Conservation (phyloP, 2,113 vertebrate genomes). For the Dipodomys ordii region DNA sequence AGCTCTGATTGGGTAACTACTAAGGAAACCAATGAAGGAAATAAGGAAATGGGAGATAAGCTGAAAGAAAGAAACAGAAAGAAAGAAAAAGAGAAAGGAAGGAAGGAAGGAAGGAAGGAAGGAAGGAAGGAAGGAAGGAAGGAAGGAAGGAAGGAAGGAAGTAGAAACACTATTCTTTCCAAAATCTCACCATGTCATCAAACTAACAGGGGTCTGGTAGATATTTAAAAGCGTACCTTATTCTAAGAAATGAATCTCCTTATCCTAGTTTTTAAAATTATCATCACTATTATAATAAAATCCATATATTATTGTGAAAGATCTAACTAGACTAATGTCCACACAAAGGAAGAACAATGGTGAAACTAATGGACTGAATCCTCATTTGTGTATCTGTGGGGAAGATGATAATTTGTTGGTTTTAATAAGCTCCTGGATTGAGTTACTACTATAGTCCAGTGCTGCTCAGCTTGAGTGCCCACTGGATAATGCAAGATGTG, state of each 20-base stretch:
- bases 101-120: background rate
- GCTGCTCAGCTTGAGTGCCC: slow-evolving; percentile 9
- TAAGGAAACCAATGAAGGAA: background rate
- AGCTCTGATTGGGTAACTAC: background rate
- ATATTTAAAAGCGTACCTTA: slow-evolving; percentile 38
- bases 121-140: background rate
- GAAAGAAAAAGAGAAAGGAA: slow-evolving; percentile 20
- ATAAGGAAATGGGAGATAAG: background rate
- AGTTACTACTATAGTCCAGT: slow-evolving; percentile 25
- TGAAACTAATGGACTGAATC: slow-evolving; percentile 69
- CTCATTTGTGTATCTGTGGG: slow-evolving; percentile 69
- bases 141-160: too few relatives aligned
- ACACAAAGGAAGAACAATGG: slow-evolving; percentile 65
- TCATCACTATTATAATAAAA: slow-evolving; percentile 63
- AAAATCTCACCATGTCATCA: background rate
- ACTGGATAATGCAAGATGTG: background rate
- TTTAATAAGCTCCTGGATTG: slow-evolving; percentile 68
- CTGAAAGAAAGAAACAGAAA: background rate
- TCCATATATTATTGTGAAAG: slow-evolving; percentile 61
- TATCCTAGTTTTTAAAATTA: slow-evolving; percentile 71
- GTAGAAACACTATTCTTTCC: background rate
- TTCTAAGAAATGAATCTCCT: slow-evolving; percentile 53
- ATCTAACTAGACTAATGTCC: slow-evolving; percentile 58
- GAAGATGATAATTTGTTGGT: slow-evolving; percentile 68
- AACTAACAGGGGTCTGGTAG: background rate